Evolutionary conservation across 2,113 vertebrate genomes (phyloP).

Genomic region (Muntiacus muntjak): DNA sequence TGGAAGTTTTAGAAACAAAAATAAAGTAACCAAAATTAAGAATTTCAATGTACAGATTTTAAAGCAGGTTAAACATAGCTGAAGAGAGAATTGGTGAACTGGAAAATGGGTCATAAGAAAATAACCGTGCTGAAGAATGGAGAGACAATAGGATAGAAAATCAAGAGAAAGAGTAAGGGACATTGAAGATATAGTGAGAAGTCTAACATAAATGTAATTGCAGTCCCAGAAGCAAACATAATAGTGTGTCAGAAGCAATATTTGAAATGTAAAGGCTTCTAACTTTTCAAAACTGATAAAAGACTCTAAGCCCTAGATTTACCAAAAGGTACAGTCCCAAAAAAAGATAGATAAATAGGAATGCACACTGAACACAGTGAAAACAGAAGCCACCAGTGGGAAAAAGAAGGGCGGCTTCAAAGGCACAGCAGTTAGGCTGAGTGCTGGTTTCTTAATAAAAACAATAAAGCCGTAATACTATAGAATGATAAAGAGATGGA

Average conservation of each 20-base stretch:
- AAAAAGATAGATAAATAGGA: neutral
- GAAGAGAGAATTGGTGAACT: conserved; percentile 22
- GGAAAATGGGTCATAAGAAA: conserved; percentile 9
- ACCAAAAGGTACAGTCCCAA: neutral
- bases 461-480: neutral
- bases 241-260: neutral
- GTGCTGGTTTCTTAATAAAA: neutral
- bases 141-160: neutral
- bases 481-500: neutral
- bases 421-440: neutral
- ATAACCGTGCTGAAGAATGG: neutral
- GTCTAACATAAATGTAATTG: neutral
- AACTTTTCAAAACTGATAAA: neutral
- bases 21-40: neutral
- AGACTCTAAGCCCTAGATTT: neutral
- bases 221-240: neutral
- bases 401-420: neutral
- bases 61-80: conserved; percentile 5
- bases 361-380: neutral
- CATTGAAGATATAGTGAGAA: neutral
- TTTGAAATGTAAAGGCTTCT: conserved; percentile 23
- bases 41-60: neutral
- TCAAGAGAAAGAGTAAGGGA: neutral
- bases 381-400: conserved; percentile 10
- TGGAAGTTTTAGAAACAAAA: conserved; percentile 28